These are phyloP conservation scores for Aratinga solstitialis DNA, from an alignment of 2,797 vertebrate species.

Conservation along the genomic window DNA sequence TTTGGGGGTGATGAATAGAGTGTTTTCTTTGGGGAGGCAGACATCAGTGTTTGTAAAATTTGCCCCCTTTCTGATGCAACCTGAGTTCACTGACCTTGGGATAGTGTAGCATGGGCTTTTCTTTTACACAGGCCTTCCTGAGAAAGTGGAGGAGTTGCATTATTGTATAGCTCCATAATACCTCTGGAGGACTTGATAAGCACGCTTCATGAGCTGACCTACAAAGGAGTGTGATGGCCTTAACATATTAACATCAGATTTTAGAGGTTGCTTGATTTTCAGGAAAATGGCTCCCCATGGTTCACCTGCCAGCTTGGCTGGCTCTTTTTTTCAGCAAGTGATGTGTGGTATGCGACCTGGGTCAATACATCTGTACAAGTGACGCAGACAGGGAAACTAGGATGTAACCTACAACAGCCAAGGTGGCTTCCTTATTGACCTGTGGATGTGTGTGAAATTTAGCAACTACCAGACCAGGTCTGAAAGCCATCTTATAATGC, in stretches of 20 bases:
- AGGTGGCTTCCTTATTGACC: conserved; percentile 67
- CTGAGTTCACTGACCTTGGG: neutral
- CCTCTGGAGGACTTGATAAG: neutral
- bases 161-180: neutral
- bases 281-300: neutral
- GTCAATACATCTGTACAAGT: conserved; percentile 40
- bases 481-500: conserved; percentile 16
- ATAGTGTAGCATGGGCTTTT: neutral
- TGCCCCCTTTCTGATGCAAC: neutral
- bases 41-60: neutral
- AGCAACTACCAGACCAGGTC: conserved; percentile 38
- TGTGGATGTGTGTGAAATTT: conserved; percentile 62
- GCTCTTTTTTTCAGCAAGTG: neutral
- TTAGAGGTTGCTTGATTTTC: neutral
- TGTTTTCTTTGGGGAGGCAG: neutral
- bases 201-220: neutral
- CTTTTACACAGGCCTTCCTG: neutral
- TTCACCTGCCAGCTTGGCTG: conserved; percentile 20
- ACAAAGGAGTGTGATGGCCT: neutral
- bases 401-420: conserved; percentile 38
- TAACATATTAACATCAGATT: rapidly evolving
- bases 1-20: neutral
- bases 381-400: conserved; percentile 26
- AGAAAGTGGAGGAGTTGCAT: neutral
- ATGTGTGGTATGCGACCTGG: conserved; percentile 46